Evolutionary conservation across 2,113 vertebrate genomes (phyloP).

Genomic region (Myodes glareolus): DNA sequence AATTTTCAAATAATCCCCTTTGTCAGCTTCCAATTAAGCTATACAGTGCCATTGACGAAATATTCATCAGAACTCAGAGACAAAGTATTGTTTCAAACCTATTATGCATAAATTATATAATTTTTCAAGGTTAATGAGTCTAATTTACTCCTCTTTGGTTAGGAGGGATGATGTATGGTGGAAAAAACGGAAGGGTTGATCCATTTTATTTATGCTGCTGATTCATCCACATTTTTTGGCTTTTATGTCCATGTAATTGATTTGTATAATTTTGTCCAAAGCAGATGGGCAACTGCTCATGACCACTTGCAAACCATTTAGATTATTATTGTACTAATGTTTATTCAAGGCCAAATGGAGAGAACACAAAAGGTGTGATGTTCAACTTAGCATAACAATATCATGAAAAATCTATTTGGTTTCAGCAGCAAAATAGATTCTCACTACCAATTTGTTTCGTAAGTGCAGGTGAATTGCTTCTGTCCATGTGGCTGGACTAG

Average conservation of each 20-base stretch:
- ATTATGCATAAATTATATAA: slow-evolving; percentile 94
- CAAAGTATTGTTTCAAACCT: slow-evolving; percentile 91
- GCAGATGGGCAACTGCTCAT: slow-evolving; percentile 87
- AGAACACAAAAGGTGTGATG: slow-evolving; percentile 84
- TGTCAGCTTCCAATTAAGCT: slow-evolving; percentile 76
- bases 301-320: slow-evolving; percentile 86
- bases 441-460: slow-evolving; percentile 78
- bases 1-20: slow-evolving; percentile 71
- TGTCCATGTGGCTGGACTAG: slow-evolving; percentile 80
- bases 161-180: slow-evolving; percentile 91
- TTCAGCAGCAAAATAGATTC: slow-evolving; percentile 83
- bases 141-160: slow-evolving; percentile 93
- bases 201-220: slow-evolving; percentile 86
- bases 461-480: slow-evolving; percentile 85
- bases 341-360: slow-evolving; percentile 89
- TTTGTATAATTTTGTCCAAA: slow-evolving; percentile 91
- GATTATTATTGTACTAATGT: slow-evolving; percentile 88
- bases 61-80: slow-evolving; percentile 80
- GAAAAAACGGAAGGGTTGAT: slow-evolving; percentile 89
- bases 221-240: slow-evolving; percentile 87
- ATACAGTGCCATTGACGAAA: slow-evolving; percentile 80
- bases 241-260: slow-evolving; percentile 90
- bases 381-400: slow-evolving; percentile 88
- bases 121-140: slow-evolving; percentile 96
- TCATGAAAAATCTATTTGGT: slow-evolving; percentile 85